Evolutionary conservation across 1,140 invertebrate species (phyloP).

Genomic region (Parasteatoda tepidariorum): DNA sequence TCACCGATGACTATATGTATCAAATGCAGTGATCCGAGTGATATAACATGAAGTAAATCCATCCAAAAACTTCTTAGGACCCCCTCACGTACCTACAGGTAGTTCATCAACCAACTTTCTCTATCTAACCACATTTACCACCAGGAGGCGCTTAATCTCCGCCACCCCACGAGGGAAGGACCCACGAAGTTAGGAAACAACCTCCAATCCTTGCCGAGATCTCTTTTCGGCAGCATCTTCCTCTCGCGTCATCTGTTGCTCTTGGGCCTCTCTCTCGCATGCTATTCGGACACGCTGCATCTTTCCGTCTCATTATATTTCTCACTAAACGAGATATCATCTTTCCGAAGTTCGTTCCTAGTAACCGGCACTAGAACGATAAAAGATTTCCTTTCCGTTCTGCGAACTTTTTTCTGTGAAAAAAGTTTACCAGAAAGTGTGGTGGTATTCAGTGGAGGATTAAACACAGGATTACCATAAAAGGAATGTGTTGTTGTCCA

Average conservation of each 20-base stretch:
- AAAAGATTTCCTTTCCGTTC: not conserved
- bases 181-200: not conserved
- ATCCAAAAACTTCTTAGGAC: too few relatives aligned
- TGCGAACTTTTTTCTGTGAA: not conserved
- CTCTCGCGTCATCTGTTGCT: not conserved
- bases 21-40: too few relatives aligned
- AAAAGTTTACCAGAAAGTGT: not conserved
- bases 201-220: not conserved
- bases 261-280: not conserved
- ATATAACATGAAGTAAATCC: too few relatives aligned
- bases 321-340: not conserved
- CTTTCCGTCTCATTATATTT: not conserved
- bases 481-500: not conserved
- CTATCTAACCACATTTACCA: not conserved
- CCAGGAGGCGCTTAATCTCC: not conserved
- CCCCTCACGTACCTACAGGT: too few relatives aligned
- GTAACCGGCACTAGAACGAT: not conserved
- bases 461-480: not conserved
- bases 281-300: not conserved
- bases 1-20: too few relatives aligned
- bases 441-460: not conserved
- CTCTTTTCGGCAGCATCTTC: not conserved
- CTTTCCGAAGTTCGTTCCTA: not conserved
- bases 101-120: not conserved
- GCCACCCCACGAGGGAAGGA: not conserved